phyloP scores from a whole-genome alignment of 2,113 vertebrate species.

The Eublepharis macularius region DNA sequence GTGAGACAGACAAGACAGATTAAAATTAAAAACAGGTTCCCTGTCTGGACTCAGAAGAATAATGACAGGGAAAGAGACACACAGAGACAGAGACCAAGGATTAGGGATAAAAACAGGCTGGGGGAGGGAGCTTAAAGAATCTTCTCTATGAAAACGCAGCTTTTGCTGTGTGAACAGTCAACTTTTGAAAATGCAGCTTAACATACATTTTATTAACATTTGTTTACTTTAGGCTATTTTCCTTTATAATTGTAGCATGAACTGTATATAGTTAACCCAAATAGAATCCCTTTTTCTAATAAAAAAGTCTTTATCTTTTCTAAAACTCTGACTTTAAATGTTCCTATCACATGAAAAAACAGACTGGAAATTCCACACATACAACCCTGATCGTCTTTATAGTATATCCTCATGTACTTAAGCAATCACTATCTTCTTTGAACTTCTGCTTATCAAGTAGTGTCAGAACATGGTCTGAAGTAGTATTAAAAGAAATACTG shows the following conservation, averaged over 20 bases:
- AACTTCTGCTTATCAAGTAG: not conserved
- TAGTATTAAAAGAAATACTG: not conserved
- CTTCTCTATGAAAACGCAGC: conserved; percentile 47
- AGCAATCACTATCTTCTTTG: not conserved
- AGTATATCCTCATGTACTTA: not conserved
- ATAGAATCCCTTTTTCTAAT: not conserved
- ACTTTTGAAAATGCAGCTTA: conserved; percentile 31
- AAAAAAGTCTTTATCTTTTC: not conserved
- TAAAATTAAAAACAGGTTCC: conserved; percentile 70
- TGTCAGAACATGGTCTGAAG: not conserved
- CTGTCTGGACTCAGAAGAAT: conserved; percentile 56
- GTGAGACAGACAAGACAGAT: conserved; percentile 66
- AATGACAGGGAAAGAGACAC: conserved; percentile 36
- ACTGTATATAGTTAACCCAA: conserved; percentile 16
- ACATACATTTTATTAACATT: conserved; percentile 27
- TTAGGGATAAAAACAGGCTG: not conserved
- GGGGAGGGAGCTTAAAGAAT: conserved; percentile 34
- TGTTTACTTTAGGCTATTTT: conserved; percentile 18
- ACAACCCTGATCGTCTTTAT: not conserved
- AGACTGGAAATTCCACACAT: not conserved
- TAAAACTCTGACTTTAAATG: conserved; percentile 12
- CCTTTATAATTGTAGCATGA: conserved; percentile 13
- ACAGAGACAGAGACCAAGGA: not conserved
- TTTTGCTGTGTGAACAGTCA: conserved; percentile 39
- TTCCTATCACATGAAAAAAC: not conserved